Base-by-base conservation (phyloP, 2,888 invertebrate genomes). In the Ormyrus labotus region DNA sequence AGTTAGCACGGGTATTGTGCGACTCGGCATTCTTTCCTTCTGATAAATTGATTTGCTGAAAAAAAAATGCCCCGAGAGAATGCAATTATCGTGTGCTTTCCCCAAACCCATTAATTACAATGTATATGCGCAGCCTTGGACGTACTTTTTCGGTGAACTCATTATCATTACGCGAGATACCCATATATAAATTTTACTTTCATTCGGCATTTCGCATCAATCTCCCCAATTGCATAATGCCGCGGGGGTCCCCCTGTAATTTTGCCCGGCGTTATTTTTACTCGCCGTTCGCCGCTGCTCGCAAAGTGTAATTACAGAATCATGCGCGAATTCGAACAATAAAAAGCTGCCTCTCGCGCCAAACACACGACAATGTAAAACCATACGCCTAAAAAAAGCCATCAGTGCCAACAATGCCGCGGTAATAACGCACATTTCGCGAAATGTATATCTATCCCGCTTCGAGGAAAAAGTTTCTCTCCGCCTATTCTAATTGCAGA, bases 31-130 rank as follows among this genome's bases (percentile, higher is more conserved):
- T 79, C 55, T 57, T 69, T 10, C 48, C n/a, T 4, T 10, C 51
- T 53, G 19, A 64, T 74, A n/a, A 58, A 79, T 69, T 45, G 57
- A 55, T 63, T 64, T 58, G 34, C 61, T 3, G 45, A 53, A 8
- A 58, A 19, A 19, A 72, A 61, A 68, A 57, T 55, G 11, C n/a
- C 34, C 10, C 50, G 19, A 67, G 48, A 13, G 45, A 63, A 57
- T 72, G 57, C 60, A 79, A 68, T 79, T 63, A 60, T 19, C 45
- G 19, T 53, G 34, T 34, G 57, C 68, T 79, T 79, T 69, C 64
- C 19, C 69, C 74, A 55, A 61, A 63, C 57, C 57, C 79, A 64
- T 68, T 73, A 74, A 74, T 79, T 74, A 69, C 63, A 61, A 57
- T 57, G 55, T 69, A 34, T 34, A 4, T 0, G 34, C 58, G 48